Conservation (phyloP, 53 echinoderm and acorn worm species). For the Paelopatides confundens region DNA sequence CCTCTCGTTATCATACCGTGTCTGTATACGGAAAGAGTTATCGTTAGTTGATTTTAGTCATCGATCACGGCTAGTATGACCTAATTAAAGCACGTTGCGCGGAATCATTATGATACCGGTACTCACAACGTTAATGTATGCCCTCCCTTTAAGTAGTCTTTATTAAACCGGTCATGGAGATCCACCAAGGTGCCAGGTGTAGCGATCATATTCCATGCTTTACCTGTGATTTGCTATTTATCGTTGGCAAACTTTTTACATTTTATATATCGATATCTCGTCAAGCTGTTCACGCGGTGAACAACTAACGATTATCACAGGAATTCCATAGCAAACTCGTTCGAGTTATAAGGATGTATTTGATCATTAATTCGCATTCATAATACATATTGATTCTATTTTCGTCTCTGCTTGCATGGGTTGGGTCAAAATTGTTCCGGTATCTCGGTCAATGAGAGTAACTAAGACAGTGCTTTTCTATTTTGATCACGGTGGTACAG, state of each 20-base stretch:
- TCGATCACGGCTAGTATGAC: too few species aligned
- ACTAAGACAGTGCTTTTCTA: background rate
- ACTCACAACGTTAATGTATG: too few species aligned
- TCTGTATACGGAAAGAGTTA: too few species aligned
- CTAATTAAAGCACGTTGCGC: too few species aligned
- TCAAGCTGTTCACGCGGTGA: slow-evolving; percentile 18
- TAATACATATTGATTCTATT: slow-evolving; percentile 2
- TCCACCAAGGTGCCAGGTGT: slow-evolving; percentile 14
- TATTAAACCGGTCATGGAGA: too few species aligned
- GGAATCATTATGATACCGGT: too few species aligned
- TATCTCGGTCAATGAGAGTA: background rate
- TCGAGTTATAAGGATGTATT: slow-evolving; percentile 1
- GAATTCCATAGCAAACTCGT: background rate
- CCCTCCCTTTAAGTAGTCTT: too few species aligned
- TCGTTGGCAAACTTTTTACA: too few species aligned
- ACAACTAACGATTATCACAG: background rate
- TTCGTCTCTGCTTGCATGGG: background rate
- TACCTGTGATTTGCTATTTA: background rate
- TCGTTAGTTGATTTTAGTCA: too few species aligned
- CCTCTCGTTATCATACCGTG: too few species aligned
- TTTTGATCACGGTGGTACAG: too few species aligned
- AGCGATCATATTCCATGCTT: background rate
- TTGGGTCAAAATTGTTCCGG: background rate
- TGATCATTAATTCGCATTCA: background rate
- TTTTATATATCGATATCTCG: background rate